A percentile compares a stretch with the other conserved stretches of the same genome.
phyloP scores from a whole-genome alignment of 2,797 vertebrate genomes.

The Podargus strigoides region DNA sequence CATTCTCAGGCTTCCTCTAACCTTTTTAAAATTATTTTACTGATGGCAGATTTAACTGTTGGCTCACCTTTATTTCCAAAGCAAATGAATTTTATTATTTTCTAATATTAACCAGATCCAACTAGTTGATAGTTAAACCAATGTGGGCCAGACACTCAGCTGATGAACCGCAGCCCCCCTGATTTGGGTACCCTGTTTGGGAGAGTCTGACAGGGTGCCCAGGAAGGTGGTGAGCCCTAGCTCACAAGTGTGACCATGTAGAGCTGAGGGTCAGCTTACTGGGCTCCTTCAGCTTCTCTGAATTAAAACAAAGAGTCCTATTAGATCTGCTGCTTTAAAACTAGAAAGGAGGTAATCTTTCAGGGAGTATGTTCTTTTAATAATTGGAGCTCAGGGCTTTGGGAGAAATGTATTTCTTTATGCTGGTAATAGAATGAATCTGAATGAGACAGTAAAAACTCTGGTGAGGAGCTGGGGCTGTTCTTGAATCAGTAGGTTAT shows the following conservation, averaged over 20 bases:
- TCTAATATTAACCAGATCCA: slow-evolving; percentile 51
- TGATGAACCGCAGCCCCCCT: not conserved
- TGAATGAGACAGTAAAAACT: not conserved
- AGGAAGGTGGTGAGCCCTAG: not conserved
- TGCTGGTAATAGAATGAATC: not conserved
- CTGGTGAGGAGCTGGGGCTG: not conserved
- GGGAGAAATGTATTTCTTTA: not conserved
- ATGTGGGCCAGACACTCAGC: not conserved
- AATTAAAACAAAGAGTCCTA: not conserved
- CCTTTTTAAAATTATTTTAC: slow-evolving; percentile 1
- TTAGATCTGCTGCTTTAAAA: not conserved
- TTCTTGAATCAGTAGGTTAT: not conserved
- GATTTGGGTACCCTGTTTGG: not conserved
- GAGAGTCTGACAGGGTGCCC: not conserved
- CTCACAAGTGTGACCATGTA: not conserved
- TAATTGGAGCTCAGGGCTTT: not conserved
- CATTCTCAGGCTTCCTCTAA: slow-evolving; percentile 43
- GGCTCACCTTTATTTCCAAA: slow-evolving; percentile 53
- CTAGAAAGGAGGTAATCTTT: not conserved
- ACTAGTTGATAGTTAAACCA: slow-evolving; percentile 13
- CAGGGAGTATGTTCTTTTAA: not conserved
- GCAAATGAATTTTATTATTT: slow-evolving; percentile 26
- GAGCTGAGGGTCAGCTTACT: not conserved
- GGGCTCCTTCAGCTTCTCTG: not conserved
- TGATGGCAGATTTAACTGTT: slow-evolving; percentile 50